Evolutionary conservation across 2,888 invertebrate species (phyloP), one percentile per base, ranked within the genome.

Genomic region (Drosophila planitibia): DNA sequence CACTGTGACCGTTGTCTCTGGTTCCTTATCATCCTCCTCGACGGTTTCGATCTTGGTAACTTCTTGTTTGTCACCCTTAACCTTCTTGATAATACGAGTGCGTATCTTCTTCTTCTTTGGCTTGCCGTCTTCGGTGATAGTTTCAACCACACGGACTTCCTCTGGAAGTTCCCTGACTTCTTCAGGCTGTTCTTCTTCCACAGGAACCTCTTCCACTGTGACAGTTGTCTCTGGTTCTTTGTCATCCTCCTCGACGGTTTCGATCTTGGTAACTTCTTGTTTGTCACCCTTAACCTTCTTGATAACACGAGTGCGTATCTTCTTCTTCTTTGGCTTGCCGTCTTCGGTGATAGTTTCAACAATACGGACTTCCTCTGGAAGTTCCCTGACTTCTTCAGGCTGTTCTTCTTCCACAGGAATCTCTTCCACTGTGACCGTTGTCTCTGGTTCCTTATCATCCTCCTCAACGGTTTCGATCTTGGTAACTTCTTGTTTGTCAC

Each of bases 241-340:
- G 30, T 85, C 85, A 66, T 82, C 85, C 53, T 87, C 87, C 54
- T 88, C 88, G n/a, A 87, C 77, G 6, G 85, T 88, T 64, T 85
- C 79, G 14, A 88, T 88, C 65, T 83, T 88, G 10, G 87, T 88
- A 16, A 88, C 76, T 63, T 88, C 83, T 76, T 87, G 87, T 32
- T 85, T 87, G 69, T 74, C 82, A 35, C 83, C 87, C 70, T 85
- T 87, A 12, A 82, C 55, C 74, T 87, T 87, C 37, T 85, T 88
- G 47, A 88, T 85, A 0, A 85, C 74, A 7, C 87, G 87, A 22
- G 85, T 87, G 9, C 85, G 83, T 2, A 88, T 82, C 76, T 80
- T 87, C 74, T 76, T 87, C 49, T 77, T 76, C 47, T 63, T 83
- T 0, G 81, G 76, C 10, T 57, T 78, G 3, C 87, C 87, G 10